Percentiles rank a stretch among this genome's conserved stretches.
phyloP scores from a whole-genome alignment of 2,888 invertebrate species.

The Tachina fera region DNA sequence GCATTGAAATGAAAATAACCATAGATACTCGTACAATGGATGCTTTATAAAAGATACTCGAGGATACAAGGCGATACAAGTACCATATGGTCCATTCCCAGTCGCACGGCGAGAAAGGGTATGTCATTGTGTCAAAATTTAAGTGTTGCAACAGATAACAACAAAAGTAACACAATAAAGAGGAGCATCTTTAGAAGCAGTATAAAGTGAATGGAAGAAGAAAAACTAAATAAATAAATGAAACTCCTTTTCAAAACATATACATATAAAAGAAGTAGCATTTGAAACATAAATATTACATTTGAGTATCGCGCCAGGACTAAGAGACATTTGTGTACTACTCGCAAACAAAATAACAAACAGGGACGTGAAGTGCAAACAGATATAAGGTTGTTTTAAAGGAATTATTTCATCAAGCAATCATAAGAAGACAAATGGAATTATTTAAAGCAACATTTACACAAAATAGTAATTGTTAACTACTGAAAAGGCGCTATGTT shows the following conservation, averaged over 20 bases:
- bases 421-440: too few relatives aligned
- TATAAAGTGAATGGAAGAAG: background rate
- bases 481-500: too few relatives aligned
- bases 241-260: conserved; percentile 38
- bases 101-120: background rate
- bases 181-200: conserved; percentile 20
- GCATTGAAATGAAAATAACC: conserved; percentile 51
- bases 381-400: background rate
- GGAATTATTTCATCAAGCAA: conserved; percentile 12
- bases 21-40: conserved; percentile 44
- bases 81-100: conserved; percentile 62
- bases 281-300: conserved; percentile 51
- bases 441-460: too few relatives aligned
- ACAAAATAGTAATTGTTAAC: too few relatives aligned
- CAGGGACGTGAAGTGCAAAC: background rate
- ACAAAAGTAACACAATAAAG: conserved; percentile 33
- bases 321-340: conserved; percentile 34
- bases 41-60: background rate
- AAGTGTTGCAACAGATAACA: conserved; percentile 60
- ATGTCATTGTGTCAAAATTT: conserved; percentile 60
- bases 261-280: conserved; percentile 21
- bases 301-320: conserved; percentile 44
- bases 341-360: conserved; percentile 12
- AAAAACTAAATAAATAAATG: background rate
- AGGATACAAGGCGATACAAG: conserved; percentile 35